Evolutionary conservation across 1,140 invertebrate genomes (phyloP).

Genomic region (Drosophila yakuba): DNA sequence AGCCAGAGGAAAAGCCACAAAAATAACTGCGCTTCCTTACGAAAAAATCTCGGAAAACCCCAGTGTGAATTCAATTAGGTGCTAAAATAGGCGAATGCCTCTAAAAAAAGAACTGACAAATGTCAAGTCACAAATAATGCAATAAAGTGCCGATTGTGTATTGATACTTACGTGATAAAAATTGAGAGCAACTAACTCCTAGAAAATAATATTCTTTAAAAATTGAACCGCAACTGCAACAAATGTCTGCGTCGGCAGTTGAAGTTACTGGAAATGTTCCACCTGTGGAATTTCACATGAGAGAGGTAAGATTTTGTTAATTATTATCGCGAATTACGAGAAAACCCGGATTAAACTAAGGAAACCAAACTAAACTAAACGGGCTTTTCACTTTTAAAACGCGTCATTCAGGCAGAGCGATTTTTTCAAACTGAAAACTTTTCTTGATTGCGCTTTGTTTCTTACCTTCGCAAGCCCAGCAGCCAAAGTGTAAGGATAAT

Average conservation of each 20-base stretch:
- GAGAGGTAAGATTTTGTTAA: slow-evolving; percentile 59
- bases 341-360: too few relatives aligned
- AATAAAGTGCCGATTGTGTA: slow-evolving; percentile 29
- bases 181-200: slow-evolving; percentile 7
- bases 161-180: slow-evolving; percentile 20
- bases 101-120: slow-evolving; percentile 30
- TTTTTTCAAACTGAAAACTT: not conserved
- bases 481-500: not conserved
- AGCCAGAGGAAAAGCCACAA: slow-evolving; percentile 1
- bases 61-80: slow-evolving; percentile 58
- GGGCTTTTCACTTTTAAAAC: not conserved
- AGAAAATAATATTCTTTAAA: slow-evolving; percentile 12
- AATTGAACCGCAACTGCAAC: slow-evolving; percentile 23
- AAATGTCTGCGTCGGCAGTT: slow-evolving; percentile 66
- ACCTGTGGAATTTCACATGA: slow-evolving; percentile 63
- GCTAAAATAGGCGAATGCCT: slow-evolving; percentile 40
- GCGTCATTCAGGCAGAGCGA: not conserved
- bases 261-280: slow-evolving; percentile 69
- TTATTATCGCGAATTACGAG: too few relatives aligned
- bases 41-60: slow-evolving; percentile 14
- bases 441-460: not conserved
- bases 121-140: slow-evolving; percentile 44
- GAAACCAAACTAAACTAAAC: not conserved
- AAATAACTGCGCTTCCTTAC: slow-evolving; percentile 10
- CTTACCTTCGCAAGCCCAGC: not conserved